Evolutionary conservation across 1,140 invertebrate genomes (phyloP), one percentile per base, ranked within the genome.

Genomic region (Pemphigus obesinymphae): DNA sequence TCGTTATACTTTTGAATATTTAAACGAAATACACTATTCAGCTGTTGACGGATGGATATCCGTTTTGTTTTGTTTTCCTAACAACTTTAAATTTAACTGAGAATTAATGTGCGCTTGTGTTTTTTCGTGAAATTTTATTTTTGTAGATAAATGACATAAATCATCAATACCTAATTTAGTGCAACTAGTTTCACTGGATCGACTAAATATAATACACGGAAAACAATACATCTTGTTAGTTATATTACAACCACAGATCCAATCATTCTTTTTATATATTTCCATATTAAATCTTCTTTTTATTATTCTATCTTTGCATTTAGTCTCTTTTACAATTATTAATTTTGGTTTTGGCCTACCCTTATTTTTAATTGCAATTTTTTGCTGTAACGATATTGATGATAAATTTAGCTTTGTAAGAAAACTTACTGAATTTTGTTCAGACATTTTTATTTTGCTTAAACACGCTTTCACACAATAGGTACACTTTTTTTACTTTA

Each of bases 1-100:
- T 85, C 85, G 50, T 87, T 87, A 78, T 85, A 84, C 68, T 78
- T 73, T 40, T 45, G 20, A 63, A 84, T 83, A 53, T 76, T 84
- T 81, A 20, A 43, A 29, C 70, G 83, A 55, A 81, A 84, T 17
- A 34, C 82, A 55, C 61, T 53, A 81, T 73, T 63, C 48, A 84
- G 53, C 50, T 83, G 83, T 61, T 82, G 53, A 20, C 55, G n/a
- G n/a, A n/a, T n/a, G 66, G 45, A 84, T 82, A 26, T 83, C 83
- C 50, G n/a, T n/a, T n/a, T n/a, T n/a, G n/a, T n/a, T n/a, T n/a
- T 50, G 34, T 50, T 82, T 82, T 23, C 83, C 83, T 37, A 84
- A 66, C 63, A 84, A n/a, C 37, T 40, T 43, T 48, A 82, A 82
- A 73, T 76, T 61, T 26, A 82, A 10, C 17, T 37, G 34, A 43